Conservation (phyloP, 2,113 vertebrate species). For the Thalassarche chlororhynchos region DNA sequence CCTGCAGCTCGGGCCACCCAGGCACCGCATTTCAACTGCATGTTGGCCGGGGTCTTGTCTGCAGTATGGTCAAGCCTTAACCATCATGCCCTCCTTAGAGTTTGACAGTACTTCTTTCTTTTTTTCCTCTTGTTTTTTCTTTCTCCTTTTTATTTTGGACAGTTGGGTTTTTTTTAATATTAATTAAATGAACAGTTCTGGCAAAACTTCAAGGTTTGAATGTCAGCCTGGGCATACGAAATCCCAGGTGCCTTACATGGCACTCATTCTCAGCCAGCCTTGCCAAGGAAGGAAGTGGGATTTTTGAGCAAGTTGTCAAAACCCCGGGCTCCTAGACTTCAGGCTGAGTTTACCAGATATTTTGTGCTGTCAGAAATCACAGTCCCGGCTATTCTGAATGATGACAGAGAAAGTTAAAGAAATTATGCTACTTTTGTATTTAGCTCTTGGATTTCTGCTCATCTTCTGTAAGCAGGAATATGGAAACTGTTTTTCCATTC, state of each 20-base stretch:
- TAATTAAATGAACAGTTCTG: background rate
- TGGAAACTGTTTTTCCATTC: background rate
- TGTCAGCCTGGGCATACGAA: background rate
- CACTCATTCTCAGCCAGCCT: background rate
- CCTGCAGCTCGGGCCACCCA: background rate
- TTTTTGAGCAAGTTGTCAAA: slow-evolving; percentile 10
- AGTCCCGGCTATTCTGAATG: background rate
- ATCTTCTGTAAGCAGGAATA: background rate
- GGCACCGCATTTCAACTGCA: background rate
- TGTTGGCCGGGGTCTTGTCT: background rate
- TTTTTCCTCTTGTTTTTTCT: too few species aligned
- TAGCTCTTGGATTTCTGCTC: background rate
- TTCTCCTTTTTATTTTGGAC: background rate
- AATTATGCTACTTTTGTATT: background rate
- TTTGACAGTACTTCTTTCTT: background rate
- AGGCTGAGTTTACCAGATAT: background rate
- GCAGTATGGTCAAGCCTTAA: background rate
- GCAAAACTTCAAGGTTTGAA: background rate
- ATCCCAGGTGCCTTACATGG: background rate
- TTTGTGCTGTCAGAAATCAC: background rate
- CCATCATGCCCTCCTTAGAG: background rate
- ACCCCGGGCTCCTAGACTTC: background rate
- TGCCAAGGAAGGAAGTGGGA: background rate
- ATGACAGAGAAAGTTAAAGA: background rate
- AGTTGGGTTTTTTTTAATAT: too few species aligned